A percentile compares a stretch with the other conserved stretches of the same genome.
Conservation (phyloP, 2,888 invertebrate genomes). For the Watsonalla binaria region DNA sequence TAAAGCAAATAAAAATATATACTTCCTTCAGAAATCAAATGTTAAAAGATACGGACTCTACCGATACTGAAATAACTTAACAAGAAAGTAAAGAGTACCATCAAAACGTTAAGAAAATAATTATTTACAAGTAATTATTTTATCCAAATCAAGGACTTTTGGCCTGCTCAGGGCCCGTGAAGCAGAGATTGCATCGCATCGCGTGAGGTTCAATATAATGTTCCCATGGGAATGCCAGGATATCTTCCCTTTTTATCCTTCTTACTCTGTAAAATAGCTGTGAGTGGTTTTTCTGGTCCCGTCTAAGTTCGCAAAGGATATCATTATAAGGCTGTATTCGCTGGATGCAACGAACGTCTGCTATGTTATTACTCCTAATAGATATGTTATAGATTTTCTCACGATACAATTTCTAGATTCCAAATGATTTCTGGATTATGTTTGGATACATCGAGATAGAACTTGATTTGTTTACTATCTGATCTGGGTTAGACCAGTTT, state of each 20-base stretch:
- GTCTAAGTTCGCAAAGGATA: not conserved
- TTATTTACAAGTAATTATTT: not conserved
- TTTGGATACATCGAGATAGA: too few relatives aligned
- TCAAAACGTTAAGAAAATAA: too few relatives aligned
- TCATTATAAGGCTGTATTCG: not conserved
- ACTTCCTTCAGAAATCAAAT: too few relatives aligned
- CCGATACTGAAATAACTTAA: too few relatives aligned
- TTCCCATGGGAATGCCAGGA: constrained; percentile 8
- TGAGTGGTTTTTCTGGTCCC: not conserved
- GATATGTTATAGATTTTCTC: not conserved
- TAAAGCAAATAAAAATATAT: too few relatives aligned
- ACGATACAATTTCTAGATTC: not conserved
- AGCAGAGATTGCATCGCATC: constrained; percentile 3
- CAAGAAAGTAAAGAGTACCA: too few relatives aligned
- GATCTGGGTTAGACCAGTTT: too few relatives aligned
- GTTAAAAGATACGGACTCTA: too few relatives aligned
- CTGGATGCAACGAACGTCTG: not conserved
- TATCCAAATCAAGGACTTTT: not conserved
- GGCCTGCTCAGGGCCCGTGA: constrained; percentile 2
- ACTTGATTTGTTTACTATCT: too few relatives aligned
- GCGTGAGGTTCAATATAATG: constrained; percentile 1
- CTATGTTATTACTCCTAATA: not conserved
- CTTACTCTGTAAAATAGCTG: not conserved
- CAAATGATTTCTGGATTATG: not conserved
- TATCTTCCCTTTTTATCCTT: constrained; percentile 5